Conservation (phyloP, 2,888 invertebrate genomes). For the Troides helena region DNA sequence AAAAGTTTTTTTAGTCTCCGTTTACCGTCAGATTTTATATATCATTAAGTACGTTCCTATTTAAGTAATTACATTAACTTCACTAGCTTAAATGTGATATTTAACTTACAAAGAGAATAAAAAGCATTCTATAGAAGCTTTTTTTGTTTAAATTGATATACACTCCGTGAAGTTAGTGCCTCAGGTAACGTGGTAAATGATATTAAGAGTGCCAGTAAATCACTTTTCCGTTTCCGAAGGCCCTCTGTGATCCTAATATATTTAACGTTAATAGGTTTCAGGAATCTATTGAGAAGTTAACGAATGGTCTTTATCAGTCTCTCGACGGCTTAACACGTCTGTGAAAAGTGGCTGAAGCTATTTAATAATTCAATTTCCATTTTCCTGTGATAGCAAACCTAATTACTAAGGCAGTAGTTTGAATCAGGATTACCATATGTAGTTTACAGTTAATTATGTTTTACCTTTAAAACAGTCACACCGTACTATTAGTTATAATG, state of each 20-base stretch:
- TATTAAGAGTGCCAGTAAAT: constrained; percentile 13
- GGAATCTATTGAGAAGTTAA: constrained; percentile 22
- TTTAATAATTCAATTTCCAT: constrained; percentile 14
- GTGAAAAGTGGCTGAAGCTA: constrained; percentile 5
- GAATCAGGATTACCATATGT: too few species aligned
- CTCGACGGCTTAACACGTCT: constrained; percentile 17
- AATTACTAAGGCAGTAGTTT: neutral
- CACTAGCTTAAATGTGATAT: too few species aligned
- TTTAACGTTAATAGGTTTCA: constrained; percentile 22
- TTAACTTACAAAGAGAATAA: neutral
- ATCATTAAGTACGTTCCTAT: too few species aligned
- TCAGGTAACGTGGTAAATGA: constrained; percentile 8
- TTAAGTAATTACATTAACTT: too few species aligned
- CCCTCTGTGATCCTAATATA: constrained; percentile 19
- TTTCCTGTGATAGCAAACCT: neutral
- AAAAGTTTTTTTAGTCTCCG: too few species aligned
- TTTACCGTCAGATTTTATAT: too few species aligned
- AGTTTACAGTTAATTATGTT: neutral
- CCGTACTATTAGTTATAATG: too few species aligned
- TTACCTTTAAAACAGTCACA: neutral
- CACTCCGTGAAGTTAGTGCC: neutral
- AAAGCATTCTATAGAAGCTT: neutral
- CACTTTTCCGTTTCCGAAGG: constrained; percentile 20
- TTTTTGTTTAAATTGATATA: neutral
- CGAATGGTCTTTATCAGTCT: constrained; percentile 21